A percentile compares a stretch with the other conserved stretches of the same genome.
These are phyloP conservation scores for Mylabris sibirica DNA, from an alignment of 2,888 invertebrate species.

Conservation along the genomic window DNA sequence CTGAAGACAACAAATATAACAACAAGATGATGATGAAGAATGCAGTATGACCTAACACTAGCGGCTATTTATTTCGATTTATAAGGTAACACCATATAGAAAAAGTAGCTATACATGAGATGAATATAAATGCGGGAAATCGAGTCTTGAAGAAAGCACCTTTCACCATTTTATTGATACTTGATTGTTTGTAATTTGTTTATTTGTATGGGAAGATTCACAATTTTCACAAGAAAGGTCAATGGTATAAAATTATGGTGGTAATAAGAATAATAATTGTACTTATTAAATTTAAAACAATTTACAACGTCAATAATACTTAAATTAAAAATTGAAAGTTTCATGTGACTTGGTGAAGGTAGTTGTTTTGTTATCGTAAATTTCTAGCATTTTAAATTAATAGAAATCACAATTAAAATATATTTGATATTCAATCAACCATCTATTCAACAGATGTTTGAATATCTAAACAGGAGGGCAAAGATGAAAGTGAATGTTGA, in stretches of 20 bases:
- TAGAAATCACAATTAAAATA: constrained; percentile 9
- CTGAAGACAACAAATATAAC: neutral
- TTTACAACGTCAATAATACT: neutral
- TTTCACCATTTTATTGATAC: constrained; percentile 12
- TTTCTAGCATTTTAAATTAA: neutral
- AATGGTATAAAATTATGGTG: neutral
- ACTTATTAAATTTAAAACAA: neutral
- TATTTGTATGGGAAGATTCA: neutral
- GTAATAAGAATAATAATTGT: neutral
- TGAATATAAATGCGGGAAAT: constrained; percentile 1
- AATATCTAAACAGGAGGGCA: constrained; percentile 52
- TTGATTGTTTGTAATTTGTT: neutral
- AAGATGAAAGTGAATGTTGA: constrained; percentile 59
- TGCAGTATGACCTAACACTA: constrained; percentile 8
- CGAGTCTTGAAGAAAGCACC: constrained; percentile 10
- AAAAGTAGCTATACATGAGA: neutral
- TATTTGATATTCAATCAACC: constrained; percentile 55
- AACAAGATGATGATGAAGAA: neutral
- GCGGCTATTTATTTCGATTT: constrained; percentile 1
- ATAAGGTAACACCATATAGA: neutral
- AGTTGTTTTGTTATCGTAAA: neutral
- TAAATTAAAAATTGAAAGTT: neutral
- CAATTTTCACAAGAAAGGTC: neutral
- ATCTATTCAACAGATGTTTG: constrained; percentile 48
- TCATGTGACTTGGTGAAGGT: neutral